phyloP scores from a whole-genome alignment of 2,113 vertebrate genomes.

The Ctenomys sociabilis region DNA sequence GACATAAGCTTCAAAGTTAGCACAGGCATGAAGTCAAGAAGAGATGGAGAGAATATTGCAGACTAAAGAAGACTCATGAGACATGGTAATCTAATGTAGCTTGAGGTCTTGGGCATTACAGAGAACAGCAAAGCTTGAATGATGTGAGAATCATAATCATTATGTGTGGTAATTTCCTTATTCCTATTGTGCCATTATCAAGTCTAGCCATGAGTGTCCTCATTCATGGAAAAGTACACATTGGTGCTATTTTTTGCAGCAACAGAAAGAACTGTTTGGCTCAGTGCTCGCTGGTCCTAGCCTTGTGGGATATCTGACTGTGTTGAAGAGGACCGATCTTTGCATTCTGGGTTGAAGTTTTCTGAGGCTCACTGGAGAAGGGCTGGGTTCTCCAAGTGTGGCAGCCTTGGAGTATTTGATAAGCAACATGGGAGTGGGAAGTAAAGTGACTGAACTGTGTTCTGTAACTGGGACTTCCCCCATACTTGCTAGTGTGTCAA shows the following conservation, averaged over 20 bases:
- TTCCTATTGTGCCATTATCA: background rate
- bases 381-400: background rate
- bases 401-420: background rate
- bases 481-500: slow-evolving; percentile 58
- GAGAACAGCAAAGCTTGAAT: background rate
- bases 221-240: background rate
- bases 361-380: background rate
- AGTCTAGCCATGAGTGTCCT: background rate
- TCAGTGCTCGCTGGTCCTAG: background rate
- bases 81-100: background rate
- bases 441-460: slow-evolving; percentile 9
- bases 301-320: background rate
- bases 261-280: background rate
- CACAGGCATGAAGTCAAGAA: background rate
- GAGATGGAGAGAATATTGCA: background rate
- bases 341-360: background rate
- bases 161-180: background rate
- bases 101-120: background rate
- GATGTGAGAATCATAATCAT: background rate
- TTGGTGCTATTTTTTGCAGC: background rate
- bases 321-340: background rate
- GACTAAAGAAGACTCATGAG: background rate
- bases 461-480: slow-evolving; percentile 62
- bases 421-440: background rate
- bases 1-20: background rate